phyloP scores from a whole-genome alignment of 1,140 invertebrate genomes.

The Sarcophaga peregrina region DNA sequence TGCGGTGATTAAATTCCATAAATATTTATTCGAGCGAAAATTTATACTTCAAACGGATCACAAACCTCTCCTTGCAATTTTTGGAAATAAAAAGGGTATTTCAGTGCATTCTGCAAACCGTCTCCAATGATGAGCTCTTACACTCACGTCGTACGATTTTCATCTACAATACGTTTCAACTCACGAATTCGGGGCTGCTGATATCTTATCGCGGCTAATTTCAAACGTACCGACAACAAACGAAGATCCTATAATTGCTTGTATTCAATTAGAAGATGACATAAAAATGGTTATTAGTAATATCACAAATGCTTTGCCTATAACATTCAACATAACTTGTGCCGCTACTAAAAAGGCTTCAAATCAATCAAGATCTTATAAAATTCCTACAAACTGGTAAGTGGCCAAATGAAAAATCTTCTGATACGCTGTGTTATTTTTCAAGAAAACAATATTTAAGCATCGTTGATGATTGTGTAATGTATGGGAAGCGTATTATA shows the following conservation, averaged over 20 bases:
- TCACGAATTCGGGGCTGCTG: not conserved
- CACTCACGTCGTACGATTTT: not conserved
- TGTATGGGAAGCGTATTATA: no score
- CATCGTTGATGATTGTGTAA: not conserved
- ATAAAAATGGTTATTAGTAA: not conserved
- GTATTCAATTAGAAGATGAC: not conserved
- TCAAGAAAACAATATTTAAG: conserved; percentile 10
- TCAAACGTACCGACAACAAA: not conserved
- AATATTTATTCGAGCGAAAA: not conserved
- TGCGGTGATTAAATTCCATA: not conserved
- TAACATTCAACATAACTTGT: conserved; percentile 9
- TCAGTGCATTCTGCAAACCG: conserved; percentile 2
- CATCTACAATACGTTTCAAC: not conserved
- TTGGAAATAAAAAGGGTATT: not conserved
- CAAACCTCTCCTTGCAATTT: not conserved
- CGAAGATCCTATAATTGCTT: not conserved
- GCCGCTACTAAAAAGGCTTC: not conserved
- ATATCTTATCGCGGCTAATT: conserved; percentile 14
- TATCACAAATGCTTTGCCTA: not conserved
- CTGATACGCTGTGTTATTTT: not conserved
- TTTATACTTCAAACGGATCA: not conserved
- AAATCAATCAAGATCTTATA: not conserved
- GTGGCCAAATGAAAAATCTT: conserved; percentile 47
- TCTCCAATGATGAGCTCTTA: not conserved
- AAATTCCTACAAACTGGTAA: not conserved